Evolutionary conservation across 2,113 vertebrate genomes (phyloP).

Genomic region (Seriola aureovittata): DNA sequence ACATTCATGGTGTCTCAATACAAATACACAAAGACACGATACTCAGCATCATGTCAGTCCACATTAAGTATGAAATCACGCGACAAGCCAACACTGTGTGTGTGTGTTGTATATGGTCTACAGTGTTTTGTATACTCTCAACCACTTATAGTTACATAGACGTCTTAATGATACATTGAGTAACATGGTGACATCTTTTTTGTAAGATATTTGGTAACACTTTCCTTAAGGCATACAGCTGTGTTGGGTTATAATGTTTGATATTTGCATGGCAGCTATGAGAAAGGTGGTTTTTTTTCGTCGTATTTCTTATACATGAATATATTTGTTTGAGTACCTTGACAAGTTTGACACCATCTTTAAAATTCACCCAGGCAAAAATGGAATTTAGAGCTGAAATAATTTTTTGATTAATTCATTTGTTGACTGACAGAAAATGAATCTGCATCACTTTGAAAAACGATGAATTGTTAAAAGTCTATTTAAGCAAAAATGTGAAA

Average conservation of each 20-base stretch:
- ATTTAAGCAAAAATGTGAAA: too few relatives aligned
- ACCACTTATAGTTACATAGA: constrained; percentile 19
- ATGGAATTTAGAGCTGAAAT: background rate
- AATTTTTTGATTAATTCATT: background rate
- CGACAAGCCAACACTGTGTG: constrained; percentile 4
- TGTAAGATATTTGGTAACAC: constrained; percentile 23
- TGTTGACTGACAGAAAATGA: background rate
- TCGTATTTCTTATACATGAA: background rate
- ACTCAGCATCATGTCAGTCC: constrained; percentile 20
- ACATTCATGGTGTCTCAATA: constrained; percentile 72
- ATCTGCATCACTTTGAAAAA: too few relatives aligned
- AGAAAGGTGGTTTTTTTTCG: background rate
- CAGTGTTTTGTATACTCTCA: constrained; percentile 1
- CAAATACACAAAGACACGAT: constrained; percentile 44
- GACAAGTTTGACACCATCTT: background rate
- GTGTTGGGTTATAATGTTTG: background rate
- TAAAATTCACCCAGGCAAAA: background rate
- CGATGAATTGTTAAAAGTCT: too few relatives aligned
- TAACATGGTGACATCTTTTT: constrained; percentile 16
- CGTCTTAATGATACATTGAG: constrained; percentile 5
- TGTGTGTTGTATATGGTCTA: background rate
- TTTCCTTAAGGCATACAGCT: constrained; percentile 51
- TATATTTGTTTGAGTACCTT: background rate
- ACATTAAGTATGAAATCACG: constrained; percentile 40
- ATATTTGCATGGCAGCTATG: background rate